These are phyloP conservation scores for Drosophila varians DNA, from an alignment of 1,140 invertebrate genomes.

Conservation along the genomic window DNA sequence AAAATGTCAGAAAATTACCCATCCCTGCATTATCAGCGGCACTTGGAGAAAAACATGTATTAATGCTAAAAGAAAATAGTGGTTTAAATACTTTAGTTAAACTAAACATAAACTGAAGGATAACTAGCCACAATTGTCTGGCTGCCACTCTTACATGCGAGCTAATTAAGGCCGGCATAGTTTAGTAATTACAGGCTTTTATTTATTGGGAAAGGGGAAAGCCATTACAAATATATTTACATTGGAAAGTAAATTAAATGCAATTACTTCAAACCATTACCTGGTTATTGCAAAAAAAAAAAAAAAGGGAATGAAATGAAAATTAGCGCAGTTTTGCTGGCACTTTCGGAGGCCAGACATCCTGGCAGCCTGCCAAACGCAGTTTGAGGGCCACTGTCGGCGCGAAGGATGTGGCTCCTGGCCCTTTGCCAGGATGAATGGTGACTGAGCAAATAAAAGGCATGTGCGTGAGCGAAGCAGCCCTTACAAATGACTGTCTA, in stretches of 20 bases:
- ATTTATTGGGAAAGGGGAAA: neutral
- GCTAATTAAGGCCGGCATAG: neutral
- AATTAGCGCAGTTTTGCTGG: too few relatives aligned
- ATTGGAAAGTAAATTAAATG: neutral
- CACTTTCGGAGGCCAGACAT: neutral
- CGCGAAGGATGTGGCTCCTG: too few relatives aligned
- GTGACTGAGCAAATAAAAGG: neutral
- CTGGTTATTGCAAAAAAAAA: neutral
- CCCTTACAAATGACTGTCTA: neutral
- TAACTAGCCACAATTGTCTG: neutral
- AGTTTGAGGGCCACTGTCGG: neutral
- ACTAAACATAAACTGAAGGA: neutral
- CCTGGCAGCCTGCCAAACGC: neutral
- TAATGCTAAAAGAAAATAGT: neutral
- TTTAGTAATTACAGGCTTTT: neutral
- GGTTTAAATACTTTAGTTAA: neutral
- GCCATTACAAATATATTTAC: neutral
- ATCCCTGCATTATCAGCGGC: neutral
- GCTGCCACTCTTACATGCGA: neutral
- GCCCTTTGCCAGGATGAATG: conserved; percentile 3
- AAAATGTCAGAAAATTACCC: conserved; percentile 34
- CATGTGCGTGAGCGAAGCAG: neutral
- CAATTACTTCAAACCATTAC: neutral
- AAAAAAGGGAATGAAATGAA: neutral
- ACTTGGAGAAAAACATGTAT: neutral